phyloP scores from a whole-genome alignment of 1,140 invertebrate genomes.

The Drosophila obscura region DNA sequence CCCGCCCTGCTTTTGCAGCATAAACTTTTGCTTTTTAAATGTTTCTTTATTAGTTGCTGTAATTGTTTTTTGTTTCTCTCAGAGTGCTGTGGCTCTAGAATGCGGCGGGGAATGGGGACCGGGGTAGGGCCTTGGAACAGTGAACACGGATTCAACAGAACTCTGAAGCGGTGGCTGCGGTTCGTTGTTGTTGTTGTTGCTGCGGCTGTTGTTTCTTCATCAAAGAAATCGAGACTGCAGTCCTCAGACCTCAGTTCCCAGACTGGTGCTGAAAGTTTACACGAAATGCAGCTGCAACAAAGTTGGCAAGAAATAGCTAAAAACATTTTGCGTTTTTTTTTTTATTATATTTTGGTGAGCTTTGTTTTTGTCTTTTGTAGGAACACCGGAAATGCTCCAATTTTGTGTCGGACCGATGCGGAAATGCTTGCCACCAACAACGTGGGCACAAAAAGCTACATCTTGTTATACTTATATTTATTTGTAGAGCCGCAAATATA shows the following conservation, averaged over 20 bases:
- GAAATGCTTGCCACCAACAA: conserved; percentile 62
- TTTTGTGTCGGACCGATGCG: conserved; percentile 61
- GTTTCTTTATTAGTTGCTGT: conserved; percentile 81
- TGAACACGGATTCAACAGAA: conserved; percentile 35
- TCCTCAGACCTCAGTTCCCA: conserved; percentile 36
- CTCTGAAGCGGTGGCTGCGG: conserved; percentile 48
- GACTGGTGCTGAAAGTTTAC: conserved; percentile 59
- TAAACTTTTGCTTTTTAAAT: conserved; percentile 82
- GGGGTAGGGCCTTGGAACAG: conserved; percentile 8
- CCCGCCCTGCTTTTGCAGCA: conserved; percentile 33
- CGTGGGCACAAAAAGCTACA: conserved; percentile 27
- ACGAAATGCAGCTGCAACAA: conserved; percentile 68
- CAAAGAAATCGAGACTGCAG: conserved; percentile 74
- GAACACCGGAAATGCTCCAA: conserved; percentile 77
- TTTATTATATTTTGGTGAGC: conserved; percentile 5
- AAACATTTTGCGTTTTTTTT: conserved; percentile 43
- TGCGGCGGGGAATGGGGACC: background rate
- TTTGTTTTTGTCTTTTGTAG: conserved; percentile 52
- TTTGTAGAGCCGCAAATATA: background rate
- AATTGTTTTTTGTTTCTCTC: conserved; percentile 72
- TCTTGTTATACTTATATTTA: conserved; percentile 17
- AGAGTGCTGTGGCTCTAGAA: background rate
- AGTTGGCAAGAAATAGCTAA: conserved; percentile 54
- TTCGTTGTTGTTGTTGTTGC: conserved; percentile 26
- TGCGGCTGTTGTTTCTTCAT: conserved; percentile 49